Evolutionary conservation across 2,113 vertebrate genomes (phyloP).

Genomic region (Phoxinus phoxinus): DNA sequence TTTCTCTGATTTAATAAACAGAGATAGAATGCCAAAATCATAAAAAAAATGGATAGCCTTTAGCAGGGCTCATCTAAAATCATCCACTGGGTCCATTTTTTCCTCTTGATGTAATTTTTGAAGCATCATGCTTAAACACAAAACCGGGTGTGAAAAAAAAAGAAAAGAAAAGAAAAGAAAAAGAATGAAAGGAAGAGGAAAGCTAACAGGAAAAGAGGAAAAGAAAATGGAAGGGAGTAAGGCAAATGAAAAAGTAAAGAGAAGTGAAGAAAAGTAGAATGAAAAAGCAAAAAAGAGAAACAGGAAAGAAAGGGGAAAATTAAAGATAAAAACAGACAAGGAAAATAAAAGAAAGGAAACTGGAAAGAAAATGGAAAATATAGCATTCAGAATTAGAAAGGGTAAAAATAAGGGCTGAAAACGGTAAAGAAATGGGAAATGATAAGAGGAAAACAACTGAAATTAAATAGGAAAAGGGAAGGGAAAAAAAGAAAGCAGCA

Average conservation of each 20-base stretch:
- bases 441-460: background rate
- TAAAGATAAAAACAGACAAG: background rate
- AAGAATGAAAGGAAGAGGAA: background rate
- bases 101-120: constrained; percentile 30
- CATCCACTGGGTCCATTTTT: constrained; percentile 37
- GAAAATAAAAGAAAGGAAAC: background rate
- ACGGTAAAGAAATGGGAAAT: background rate
- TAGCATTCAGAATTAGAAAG: background rate
- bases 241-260: background rate
- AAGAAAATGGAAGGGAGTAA: background rate
- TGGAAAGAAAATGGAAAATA: background rate
- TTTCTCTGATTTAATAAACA: constrained; percentile 56
- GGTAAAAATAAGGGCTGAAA: background rate
- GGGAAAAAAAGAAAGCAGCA: background rate
- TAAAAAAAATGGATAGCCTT: constrained; percentile 48
- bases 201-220: too few species aligned
- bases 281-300: background rate
- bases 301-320: background rate
- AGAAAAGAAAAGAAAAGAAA: background rate
- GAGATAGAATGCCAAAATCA: constrained; percentile 53
- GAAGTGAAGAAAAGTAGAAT: background rate
- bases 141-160: background rate
- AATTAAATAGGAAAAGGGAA: background rate
- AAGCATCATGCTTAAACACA: constrained; percentile 45
- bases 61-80: constrained; percentile 50